Base-by-base conservation (phyloP, 2,888 invertebrate genomes). In the Mimachlamys varia region DNA sequence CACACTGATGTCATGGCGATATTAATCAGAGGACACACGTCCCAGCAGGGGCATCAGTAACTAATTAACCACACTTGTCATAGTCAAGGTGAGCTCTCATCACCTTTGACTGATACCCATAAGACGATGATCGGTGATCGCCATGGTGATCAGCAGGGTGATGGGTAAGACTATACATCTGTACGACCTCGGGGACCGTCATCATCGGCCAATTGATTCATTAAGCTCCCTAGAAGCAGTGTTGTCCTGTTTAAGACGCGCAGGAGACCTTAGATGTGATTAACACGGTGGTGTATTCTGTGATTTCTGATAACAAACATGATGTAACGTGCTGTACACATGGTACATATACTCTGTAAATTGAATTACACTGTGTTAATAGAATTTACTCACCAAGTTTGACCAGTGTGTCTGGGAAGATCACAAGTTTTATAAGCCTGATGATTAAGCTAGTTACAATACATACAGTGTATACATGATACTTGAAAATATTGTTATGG, bases 41-140 rank as follows among this genome's bases (percentile, higher is more conserved):
- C 33, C 27, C 33, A 27, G 33, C 10, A 27, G 76, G 33, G 0
- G 22, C 27, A 76, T 76, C 76, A 76, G 76, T 76, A 76, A 76
- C 76, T 76, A 76, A 76, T 76, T 76, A 76, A 12, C 76, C 13
- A 33, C 33, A 76, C 76, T 76, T 76, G 76, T 76, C 76, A 76
- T 76, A 76, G 2, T 27, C 0, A 76, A 33, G 12, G 76, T 27
- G 27, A 76, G 76, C 27, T 76, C 76, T 2, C 33, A 76, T 76
- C 17, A 33, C 33, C 33, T 76, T 76, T 76, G 76, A 76, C 33
- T 27, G 33, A 76, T 76, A 33, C 27, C 27, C 7, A 15, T 76
- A 76, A 76, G 76, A 76, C 27, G 27, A 19, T 76, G 27, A 33
- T 76, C 15, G 53, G 13, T 53, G 53, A 44, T 19, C 53, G 53